A percentile compares a stretch with the other conserved stretches of the same genome.
phyloP scores from a whole-genome alignment of 2,113 vertebrate genomes.

The Lophius piscatorius region DNA sequence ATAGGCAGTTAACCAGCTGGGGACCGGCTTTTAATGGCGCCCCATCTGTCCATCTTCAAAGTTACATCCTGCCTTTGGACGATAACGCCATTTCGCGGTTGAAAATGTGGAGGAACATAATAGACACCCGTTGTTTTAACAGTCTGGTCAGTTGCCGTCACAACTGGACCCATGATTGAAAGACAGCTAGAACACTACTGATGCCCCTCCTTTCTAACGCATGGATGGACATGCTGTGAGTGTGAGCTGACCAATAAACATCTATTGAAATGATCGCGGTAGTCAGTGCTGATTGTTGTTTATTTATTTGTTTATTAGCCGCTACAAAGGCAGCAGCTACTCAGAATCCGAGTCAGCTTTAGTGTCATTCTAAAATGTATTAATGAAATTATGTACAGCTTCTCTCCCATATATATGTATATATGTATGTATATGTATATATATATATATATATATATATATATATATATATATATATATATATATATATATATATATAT shows the following conservation, averaged over 20 bases:
- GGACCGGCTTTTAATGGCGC: background rate
- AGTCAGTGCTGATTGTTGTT: too few species aligned
- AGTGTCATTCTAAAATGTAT: too few species aligned
- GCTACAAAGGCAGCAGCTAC: too few species aligned
- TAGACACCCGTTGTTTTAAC: background rate
- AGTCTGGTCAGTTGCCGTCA: background rate
- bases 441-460: too few species aligned
- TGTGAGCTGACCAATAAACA: background rate
- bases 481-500: too few species aligned
- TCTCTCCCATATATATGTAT: too few species aligned
- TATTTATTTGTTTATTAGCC: too few species aligned
- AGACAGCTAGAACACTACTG: background rate
- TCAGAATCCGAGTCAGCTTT: too few species aligned
- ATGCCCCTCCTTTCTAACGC: background rate
- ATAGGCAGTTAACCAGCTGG: slow-evolving; percentile 2
- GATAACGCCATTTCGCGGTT: background rate
- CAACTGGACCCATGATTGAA: background rate
- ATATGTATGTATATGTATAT: too few species aligned
- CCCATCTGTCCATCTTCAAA: background rate
- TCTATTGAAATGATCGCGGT: too few species aligned
- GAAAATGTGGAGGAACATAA: background rate
- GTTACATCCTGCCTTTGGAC: background rate
- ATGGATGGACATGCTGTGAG: background rate
- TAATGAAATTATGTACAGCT: too few species aligned
- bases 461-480: too few species aligned